Conservation (phyloP, 2,888 invertebrate species). For the Pasiphila rectangulata region DNA sequence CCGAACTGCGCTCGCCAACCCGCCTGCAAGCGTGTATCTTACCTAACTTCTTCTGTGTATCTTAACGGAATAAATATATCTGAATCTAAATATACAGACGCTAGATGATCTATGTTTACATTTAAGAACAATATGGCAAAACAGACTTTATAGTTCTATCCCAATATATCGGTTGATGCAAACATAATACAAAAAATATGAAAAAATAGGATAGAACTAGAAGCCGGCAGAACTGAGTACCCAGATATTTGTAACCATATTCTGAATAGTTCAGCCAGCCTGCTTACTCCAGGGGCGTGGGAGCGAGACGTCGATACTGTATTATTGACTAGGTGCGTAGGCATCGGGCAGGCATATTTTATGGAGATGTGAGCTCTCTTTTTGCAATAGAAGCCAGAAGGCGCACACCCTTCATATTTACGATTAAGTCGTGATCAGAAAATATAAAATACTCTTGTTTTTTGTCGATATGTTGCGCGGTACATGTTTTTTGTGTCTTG, state of each 20-base stretch:
- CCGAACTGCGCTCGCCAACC: too few species aligned
- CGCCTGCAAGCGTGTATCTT: too few species aligned
- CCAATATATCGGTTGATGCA: too few species aligned
- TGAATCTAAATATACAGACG: too few species aligned
- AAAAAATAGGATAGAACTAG: too few species aligned
- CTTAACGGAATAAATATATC: too few species aligned
- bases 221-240: too few species aligned
- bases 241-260: not conserved
- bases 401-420: slow-evolving; percentile 79
- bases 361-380: slow-evolving; percentile 76
- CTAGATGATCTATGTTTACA: too few species aligned
- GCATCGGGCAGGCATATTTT: slow-evolving; percentile 71
- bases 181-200: too few species aligned
- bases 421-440: slow-evolving; percentile 79
- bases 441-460: slow-evolving; percentile 73
- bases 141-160: too few species aligned
- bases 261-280: slow-evolving; percentile 3
- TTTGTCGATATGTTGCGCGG: slow-evolving; percentile 66
- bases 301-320: slow-evolving; percentile 26
- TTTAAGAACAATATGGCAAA: too few species aligned
- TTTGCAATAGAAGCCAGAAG: slow-evolving; percentile 79
- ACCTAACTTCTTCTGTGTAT: too few species aligned
- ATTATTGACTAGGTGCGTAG: slow-evolving; percentile 35
- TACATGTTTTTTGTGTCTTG: slow-evolving; percentile 39
- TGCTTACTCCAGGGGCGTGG: slow-evolving; percentile 11